Percentiles rank a stretch among this genome's conserved stretches.
Evolutionary conservation across 2,797 vertebrate genomes (phyloP).

Genomic region (Prunella strophiata): DNA sequence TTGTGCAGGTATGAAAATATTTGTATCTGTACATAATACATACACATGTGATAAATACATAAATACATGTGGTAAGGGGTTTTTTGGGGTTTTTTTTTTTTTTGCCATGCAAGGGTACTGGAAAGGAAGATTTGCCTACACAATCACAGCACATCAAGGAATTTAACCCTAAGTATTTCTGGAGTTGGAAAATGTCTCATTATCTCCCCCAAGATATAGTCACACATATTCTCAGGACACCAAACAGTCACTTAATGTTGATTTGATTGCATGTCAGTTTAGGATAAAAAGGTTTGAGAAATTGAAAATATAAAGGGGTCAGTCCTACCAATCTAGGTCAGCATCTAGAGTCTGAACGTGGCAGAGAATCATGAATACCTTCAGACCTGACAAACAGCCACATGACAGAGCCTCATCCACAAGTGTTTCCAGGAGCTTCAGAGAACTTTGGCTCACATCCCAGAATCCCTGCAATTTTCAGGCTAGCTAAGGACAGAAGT

Average conservation of each 20-base stretch:
- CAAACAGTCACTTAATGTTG: not conserved
- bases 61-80: not conserved
- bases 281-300: not conserved
- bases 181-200: not conserved
- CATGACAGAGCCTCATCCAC: not conserved
- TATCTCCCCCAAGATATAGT: not conserved
- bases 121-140: not conserved
- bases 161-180: not conserved
- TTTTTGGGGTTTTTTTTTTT: not conserved
- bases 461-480: conserved; percentile 18
- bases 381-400: not conserved
- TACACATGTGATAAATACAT: not conserved
- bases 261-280: not conserved
- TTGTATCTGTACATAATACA: accelerated
- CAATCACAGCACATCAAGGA: not conserved
- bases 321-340: not conserved
- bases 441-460: not conserved
- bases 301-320: not conserved
- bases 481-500: conserved; percentile 33
- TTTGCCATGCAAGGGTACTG: not conserved
- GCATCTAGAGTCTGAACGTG: not conserved
- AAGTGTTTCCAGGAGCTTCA: not conserved
- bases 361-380: not conserved
- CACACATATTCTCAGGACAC: not conserved
- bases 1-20: not conserved